Conservation (phyloP, 2,888 invertebrate genomes). For the Eupithecia subumbrata region DNA sequence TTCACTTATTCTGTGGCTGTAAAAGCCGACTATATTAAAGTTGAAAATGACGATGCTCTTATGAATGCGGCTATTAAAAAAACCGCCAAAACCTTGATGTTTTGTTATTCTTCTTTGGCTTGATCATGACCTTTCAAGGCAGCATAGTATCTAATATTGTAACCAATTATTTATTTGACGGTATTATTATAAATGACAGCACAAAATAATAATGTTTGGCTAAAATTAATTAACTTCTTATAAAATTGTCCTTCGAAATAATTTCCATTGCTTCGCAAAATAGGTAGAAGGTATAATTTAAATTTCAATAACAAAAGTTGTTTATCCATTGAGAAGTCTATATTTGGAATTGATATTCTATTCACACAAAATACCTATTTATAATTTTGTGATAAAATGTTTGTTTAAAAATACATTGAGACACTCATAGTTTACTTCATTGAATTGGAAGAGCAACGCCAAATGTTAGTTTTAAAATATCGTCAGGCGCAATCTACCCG, state of each 20-base stretch:
- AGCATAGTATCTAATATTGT: not conserved
- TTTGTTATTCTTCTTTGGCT: not conserved
- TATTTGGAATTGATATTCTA: not conserved
- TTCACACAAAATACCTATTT: not conserved
- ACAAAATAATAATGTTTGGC: not conserved
- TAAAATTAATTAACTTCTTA: not conserved
- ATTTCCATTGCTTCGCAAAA: not conserved
- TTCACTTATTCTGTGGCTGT: not conserved
- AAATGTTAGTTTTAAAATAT: not conserved
- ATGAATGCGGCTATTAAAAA: constrained; percentile 3
- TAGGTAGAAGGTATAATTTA: not conserved
- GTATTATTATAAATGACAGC: not conserved
- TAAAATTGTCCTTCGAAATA: constrained; percentile 1
- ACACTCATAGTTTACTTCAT: not conserved
- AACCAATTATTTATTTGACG: constrained; percentile 2
- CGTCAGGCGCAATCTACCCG: not conserved
- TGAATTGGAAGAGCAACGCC: not conserved
- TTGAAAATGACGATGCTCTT: not conserved
- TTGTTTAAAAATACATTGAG: not conserved
- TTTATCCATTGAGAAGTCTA: not conserved
- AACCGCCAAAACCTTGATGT: constrained; percentile 5
- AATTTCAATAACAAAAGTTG: not conserved
- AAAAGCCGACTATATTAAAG: not conserved
- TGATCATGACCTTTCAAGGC: constrained; percentile 10
- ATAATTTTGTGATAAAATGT: not conserved